Percentiles rank a stretch among this genome's conserved stretches.
Conservation (phyloP, 1,140 invertebrate genomes). For the Papilio xuthus region DNA sequence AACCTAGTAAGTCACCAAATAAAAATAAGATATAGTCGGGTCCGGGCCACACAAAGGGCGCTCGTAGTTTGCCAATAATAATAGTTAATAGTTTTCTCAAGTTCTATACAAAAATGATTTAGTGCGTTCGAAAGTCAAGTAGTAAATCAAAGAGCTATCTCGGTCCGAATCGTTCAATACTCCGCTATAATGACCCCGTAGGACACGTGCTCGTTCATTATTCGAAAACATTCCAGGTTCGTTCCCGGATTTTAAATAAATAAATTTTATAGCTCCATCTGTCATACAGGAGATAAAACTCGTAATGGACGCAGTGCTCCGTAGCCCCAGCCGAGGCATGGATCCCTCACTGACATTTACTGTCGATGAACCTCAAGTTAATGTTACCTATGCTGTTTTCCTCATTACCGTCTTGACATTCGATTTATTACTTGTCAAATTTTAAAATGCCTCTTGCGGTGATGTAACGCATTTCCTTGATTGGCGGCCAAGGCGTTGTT, state of each 20-base stretch:
- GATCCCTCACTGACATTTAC: slow-evolving; percentile 72
- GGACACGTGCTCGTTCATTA: slow-evolving; percentile 75
- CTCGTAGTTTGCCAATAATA: slow-evolving; percentile 72
- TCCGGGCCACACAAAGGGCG: slow-evolving; percentile 58
- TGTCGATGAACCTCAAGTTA: slow-evolving; percentile 66
- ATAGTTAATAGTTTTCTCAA: slow-evolving; percentile 79
- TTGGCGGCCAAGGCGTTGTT: slow-evolving; percentile 38
- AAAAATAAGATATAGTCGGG: slow-evolving; percentile 51
- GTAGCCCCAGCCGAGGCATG: slow-evolving; percentile 48
- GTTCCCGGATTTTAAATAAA: slow-evolving; percentile 71
- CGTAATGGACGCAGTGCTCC: slow-evolving; percentile 63
- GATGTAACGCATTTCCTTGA: slow-evolving; percentile 37
- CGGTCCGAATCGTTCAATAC: slow-evolving; percentile 57
- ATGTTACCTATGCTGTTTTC: slow-evolving; percentile 61
- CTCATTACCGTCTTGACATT: slow-evolving; percentile 61
- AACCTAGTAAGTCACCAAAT: slow-evolving; percentile 55
- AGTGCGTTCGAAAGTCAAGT: slow-evolving; percentile 71
- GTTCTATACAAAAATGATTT: slow-evolving; percentile 77
- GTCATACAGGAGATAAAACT: slow-evolving; percentile 74
- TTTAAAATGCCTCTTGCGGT: slow-evolving; percentile 45
- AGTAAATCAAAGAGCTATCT: slow-evolving; percentile 74
- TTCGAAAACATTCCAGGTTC: slow-evolving; percentile 59
- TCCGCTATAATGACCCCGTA: slow-evolving; percentile 58
- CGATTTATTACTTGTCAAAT: slow-evolving; percentile 66
- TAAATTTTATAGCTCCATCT: slow-evolving; percentile 77